A percentile compares a stretch with the other conserved stretches of the same genome.
These are phyloP conservation scores for Antitype chi DNA, from an alignment of 2,888 invertebrate species.

Conservation along the genomic window DNA sequence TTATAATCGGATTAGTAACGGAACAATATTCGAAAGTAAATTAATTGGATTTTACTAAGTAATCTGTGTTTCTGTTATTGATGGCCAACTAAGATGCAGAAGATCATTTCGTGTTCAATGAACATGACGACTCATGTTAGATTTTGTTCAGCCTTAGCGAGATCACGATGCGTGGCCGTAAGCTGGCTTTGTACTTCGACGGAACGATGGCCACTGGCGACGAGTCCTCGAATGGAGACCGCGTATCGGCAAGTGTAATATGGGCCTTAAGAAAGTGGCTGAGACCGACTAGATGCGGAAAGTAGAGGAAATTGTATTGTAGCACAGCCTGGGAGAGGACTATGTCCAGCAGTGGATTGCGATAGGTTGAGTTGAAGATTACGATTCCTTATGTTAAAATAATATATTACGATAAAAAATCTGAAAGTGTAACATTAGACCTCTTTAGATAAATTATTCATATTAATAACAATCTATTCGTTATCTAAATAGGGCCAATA, in stretches of 20 bases:
- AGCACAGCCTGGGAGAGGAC: too few relatives aligned
- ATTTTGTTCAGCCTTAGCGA: not conserved
- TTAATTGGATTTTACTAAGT: not conserved
- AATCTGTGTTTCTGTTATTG: not conserved
- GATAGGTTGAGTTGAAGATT: not conserved
- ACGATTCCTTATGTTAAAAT: not conserved
- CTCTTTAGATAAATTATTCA: not conserved
- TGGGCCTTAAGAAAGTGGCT: too few relatives aligned
- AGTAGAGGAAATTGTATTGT: too few relatives aligned
- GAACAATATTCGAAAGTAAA: not conserved
- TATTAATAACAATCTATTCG: not conserved
- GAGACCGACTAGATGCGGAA: too few relatives aligned
- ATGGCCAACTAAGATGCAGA: not conserved
- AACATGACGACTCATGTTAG: not conserved
- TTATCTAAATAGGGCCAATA: not conserved
- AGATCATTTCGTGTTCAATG: not conserved
- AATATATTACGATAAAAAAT: not conserved
- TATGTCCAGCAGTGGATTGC: too few relatives aligned
- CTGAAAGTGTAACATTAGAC: not conserved
- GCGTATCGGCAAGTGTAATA: too few relatives aligned
- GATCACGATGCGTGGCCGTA: too few relatives aligned
- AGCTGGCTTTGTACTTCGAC: too few relatives aligned
- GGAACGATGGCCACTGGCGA: too few relatives aligned
- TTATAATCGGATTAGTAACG: conserved; percentile 18
- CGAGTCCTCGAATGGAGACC: too few relatives aligned